Conservation (phyloP, 2,888 invertebrate genomes). For the Xiphydria camelus region DNA sequence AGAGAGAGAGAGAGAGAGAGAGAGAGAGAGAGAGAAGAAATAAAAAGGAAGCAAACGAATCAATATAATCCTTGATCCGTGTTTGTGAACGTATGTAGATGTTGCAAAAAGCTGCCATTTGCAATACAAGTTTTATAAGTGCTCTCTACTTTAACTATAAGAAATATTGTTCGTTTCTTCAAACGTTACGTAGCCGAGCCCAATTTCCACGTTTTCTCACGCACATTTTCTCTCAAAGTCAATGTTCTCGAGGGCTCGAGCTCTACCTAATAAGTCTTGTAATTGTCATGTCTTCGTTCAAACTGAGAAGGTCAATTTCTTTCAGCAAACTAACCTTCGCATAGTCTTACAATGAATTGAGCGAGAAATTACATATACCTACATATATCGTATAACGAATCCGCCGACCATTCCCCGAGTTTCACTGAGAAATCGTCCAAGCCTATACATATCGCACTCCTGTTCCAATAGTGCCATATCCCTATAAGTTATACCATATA, state of each 20-base stretch:
- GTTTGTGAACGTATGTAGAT: too few species aligned
- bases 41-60: too few species aligned
- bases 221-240: conserved; percentile 11
- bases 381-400: background rate
- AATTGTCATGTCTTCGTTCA: conserved; percentile 24
- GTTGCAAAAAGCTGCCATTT: too few species aligned
- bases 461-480: background rate
- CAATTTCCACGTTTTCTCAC: conserved; percentile 4
- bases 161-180: conserved; percentile 17
- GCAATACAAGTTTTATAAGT: too few species aligned
- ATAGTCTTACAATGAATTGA: background rate
- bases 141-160: conserved; percentile 9
- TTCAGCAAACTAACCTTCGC: background rate
- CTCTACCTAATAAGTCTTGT: conserved; percentile 26
- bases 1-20: too few species aligned
- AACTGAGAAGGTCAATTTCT: conserved; percentile 16
- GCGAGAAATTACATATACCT: background rate
- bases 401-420: background rate
- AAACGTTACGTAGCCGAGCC: conserved; percentile 21
- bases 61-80: too few species aligned
- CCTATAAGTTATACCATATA: too few species aligned
- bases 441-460: too few species aligned
- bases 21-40: too few species aligned
- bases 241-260: conserved; percentile 18
- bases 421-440: background rate